Conservation (phyloP, 1,140 invertebrate genomes). For the Eciton burchellii region DNA sequence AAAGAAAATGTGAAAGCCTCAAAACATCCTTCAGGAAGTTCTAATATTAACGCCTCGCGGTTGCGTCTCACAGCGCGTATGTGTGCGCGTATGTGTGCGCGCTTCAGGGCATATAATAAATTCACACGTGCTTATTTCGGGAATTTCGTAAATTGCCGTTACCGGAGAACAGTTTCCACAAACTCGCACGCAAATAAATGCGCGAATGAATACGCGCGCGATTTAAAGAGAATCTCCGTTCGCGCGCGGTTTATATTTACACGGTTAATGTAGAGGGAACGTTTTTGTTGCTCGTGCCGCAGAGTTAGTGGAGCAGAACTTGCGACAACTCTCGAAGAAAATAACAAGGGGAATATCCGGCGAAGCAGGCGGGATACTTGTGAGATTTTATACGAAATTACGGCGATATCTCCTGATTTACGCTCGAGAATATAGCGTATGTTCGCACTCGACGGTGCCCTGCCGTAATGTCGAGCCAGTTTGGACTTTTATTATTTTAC, state of each 20-base stretch:
- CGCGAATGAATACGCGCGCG: too few species aligned
- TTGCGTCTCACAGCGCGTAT: neutral
- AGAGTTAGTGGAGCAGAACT: neutral
- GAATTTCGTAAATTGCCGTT: neutral
- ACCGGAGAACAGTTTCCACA: too few species aligned
- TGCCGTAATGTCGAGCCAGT: neutral
- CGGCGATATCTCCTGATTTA: neutral
- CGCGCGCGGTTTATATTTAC: too few species aligned
- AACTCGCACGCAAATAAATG: too few species aligned
- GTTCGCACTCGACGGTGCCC: neutral
- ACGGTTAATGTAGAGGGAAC: too few species aligned
- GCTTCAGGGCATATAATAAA: neutral
- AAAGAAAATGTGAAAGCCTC: neutral
- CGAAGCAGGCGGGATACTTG: too few species aligned
- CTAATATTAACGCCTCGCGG: neutral
- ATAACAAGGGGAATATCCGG: neutral
- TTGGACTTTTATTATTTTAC: constrained; percentile 29
- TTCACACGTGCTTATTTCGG: neutral
- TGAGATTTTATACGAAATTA: neutral
- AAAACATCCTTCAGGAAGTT: neutral
- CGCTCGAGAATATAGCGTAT: neutral
- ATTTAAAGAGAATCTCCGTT: too few species aligned
- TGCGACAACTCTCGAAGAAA: neutral
- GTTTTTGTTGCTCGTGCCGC: neutral
- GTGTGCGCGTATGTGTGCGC: too few species aligned